These are phyloP conservation scores for Drosophila melanogaster DNA, from an alignment of 1,140 invertebrate genomes.

Conservation along the genomic window DNA sequence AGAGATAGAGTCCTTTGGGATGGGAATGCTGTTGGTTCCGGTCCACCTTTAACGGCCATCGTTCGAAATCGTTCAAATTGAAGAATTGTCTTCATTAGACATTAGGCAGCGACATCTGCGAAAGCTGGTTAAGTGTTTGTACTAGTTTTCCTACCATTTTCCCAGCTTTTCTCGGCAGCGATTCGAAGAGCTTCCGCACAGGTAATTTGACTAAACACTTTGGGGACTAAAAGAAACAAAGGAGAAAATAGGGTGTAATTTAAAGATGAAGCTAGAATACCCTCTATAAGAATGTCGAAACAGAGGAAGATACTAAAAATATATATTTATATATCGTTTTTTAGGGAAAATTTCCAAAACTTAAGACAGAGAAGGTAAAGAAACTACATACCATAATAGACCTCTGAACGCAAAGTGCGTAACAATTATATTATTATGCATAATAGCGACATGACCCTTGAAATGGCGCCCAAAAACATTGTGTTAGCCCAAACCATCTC, in stretches of 20 bases:
- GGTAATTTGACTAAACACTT: constrained; percentile 49
- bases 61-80: constrained; percentile 75
- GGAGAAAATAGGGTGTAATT: background rate
- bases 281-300: background rate
- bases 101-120: constrained; percentile 19
- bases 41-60: constrained; percentile 59
- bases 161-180: constrained; percentile 4
- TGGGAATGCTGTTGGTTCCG: background rate
- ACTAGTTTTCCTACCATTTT: constrained; percentile 18
- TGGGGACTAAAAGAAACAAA: constrained; percentile 1
- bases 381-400: too few species aligned
- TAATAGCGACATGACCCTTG: background rate
- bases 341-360: too few species aligned
- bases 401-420: background rate
- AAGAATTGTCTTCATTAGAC: constrained; percentile 77
- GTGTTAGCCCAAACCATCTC: background rate
- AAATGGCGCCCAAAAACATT: constrained; percentile 1
- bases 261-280: background rate
- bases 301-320: too few species aligned
- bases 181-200: constrained; percentile 16
- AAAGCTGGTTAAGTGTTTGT: constrained; percentile 31
- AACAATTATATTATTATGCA: constrained; percentile 25
- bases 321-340: too few species aligned
- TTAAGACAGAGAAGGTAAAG: too few species aligned
- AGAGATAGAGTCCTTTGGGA: constrained; percentile 9